Base-by-base conservation (phyloP, 1,140 invertebrate species). In the Chironomus tepperi region DNA sequence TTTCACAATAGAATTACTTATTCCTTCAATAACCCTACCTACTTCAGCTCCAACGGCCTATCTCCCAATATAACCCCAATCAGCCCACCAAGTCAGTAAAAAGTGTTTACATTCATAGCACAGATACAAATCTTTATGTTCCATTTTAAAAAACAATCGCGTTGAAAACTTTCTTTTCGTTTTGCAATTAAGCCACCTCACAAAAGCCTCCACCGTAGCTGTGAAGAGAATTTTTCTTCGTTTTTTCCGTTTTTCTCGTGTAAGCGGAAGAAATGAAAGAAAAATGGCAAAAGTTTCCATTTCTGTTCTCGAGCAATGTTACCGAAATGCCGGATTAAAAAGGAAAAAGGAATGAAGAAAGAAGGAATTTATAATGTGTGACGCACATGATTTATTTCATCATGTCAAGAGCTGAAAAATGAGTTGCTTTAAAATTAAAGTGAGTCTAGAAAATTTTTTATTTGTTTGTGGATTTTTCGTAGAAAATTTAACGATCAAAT, bases 341-440 rank as follows among this genome's bases (percentile, higher is more conserved):
- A 47, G 8, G 7, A 34, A 34, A 34, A 34, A 34, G 24, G 24
- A 34, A 34, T 57, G 47, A 57, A n/a, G 12, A 12, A n/a, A n/a
- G n/a, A 57, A 57, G 47, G 12, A 57, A 57, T 57, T 57, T 57
- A 12, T 57, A 57, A 57, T 57, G 47, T 57, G 47, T 57, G 47
- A 57, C 47, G 47, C 47, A 57, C 47, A 57, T 57, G 47, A 57
- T 57, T 57, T 57, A 57, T 57, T 57, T 57, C 47, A 57, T 57
- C 47, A 57, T 57, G 47, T 57, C 47, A 57, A 57, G n/a, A 57
- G n/a, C 47, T 57, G 47, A 57, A 57, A 57, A 57, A 57, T 57
- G 47, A 57, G 47, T n/a, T 57, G 47, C 47, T 57, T 57, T 57
- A 57, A 57, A 57, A 12, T 57, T 57, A 12, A 57, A 34, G 10